Percentiles rank a stretch among this genome's conserved stretches.
Conservation (phyloP, 1,140 invertebrate genomes). For the Anastrepha ludens region DNA sequence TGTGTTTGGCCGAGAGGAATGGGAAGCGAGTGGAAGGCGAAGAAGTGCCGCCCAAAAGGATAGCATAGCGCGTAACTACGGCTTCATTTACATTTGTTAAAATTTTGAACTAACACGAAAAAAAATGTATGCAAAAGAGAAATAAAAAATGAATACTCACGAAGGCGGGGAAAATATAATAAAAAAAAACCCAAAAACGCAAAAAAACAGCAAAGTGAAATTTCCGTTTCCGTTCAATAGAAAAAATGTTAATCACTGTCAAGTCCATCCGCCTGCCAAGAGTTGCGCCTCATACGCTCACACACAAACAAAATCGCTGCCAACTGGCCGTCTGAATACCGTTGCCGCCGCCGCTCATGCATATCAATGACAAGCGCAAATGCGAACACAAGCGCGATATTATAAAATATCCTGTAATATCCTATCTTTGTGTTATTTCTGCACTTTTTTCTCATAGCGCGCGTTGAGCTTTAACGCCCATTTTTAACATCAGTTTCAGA, state of each 20-base stretch:
- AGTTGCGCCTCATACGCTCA: neutral
- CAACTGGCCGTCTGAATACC: neutral
- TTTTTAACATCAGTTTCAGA: slow-evolving; percentile 16
- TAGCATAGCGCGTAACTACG: neutral
- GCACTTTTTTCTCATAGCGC: neutral
- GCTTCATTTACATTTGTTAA: slow-evolving; percentile 52
- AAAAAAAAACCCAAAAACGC: too few relatives aligned
- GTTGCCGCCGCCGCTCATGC: slow-evolving; percentile 5
- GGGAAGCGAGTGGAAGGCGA: neutral
- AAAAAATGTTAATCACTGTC: slow-evolving; percentile 55
- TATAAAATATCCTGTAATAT: slow-evolving; percentile 48
- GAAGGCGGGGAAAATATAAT: neutral
- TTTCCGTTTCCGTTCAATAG: slow-evolving; percentile 53
- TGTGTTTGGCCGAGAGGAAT: neutral
- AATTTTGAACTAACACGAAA: neutral
- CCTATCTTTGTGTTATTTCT: slow-evolving; percentile 16
- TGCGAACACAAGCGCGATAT: slow-evolving; percentile 29
- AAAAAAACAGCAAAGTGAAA: slow-evolving; percentile 27
- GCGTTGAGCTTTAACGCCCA: slow-evolving; percentile 20
- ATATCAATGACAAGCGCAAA: slow-evolving; percentile 40
- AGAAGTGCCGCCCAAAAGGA: neutral
- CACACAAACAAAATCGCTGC: neutral
- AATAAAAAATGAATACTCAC: slow-evolving; percentile 24
- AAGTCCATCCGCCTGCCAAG: slow-evolving; percentile 40
- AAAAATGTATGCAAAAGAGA: neutral